Base-by-base conservation (phyloP, 2,888 invertebrate genomes). In the Spilarctia lutea region DNA sequence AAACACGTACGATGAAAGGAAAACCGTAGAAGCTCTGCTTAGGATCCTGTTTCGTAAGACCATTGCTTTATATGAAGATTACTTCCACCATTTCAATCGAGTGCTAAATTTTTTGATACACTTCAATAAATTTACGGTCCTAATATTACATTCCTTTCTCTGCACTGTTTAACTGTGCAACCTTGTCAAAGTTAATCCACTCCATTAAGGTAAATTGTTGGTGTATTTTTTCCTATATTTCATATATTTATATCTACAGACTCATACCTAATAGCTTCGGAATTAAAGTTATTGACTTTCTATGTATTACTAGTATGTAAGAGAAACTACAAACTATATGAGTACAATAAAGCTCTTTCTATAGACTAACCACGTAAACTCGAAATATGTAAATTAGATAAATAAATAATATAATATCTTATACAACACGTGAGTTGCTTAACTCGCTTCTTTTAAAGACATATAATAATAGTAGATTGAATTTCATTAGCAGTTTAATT, bases 1-100 rank as follows among this genome's bases (percentile, higher is more conserved):
- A 83, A 83, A 83, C 81, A 82, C 76, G 73, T 76, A 74, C 79
- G 76, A 79, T 79, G 84, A 77, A 85, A 85, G 75, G 68, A 73
- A 56, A 79, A 48, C 52, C 72, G 66, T 72, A 67, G 78, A 75
- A 69, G 39, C 69, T 73, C 27, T 42, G 27, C 27, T 73, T 52
- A 65, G 73, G 42, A 52, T 65, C 73, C 42, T 35, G 35, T 45
- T 68, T 45, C 68, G n/a, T 67, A 75, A 33, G 68, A 65, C 56
- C 60, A 68, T 60, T 39, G 48, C 60, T 65, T 67, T 39, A 33
- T 65, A 74, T 67, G 72, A 24, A 66, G 65, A 77, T 83, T 73
- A 75, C 74, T 74, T 74, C 66, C 30, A 65, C 33, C 60, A 75
- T 74, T 48, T 68, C 48, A 69, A 65, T 69, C 65, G 65, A 75